Percentiles rank a stretch among this genome's conserved stretches.
Conservation (phyloP, 2,888 invertebrate genomes). For the Hirtodrosophila histrioides region DNA sequence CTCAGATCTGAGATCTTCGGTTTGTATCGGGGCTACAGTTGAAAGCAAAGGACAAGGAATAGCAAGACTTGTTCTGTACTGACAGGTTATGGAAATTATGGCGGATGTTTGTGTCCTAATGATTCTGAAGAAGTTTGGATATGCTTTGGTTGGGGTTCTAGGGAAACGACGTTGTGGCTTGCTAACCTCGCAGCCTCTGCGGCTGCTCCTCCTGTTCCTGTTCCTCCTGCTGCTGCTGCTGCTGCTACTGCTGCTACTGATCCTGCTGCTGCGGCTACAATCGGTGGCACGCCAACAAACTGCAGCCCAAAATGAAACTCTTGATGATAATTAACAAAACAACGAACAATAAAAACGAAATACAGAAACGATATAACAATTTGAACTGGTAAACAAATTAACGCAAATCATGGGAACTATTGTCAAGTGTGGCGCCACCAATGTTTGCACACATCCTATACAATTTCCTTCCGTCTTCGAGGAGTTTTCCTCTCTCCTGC, state of each 20-base stretch:
- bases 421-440: conserved; percentile 25
- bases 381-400: conserved; percentile 40
- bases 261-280: too few species aligned
- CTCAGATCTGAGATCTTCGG: background rate
- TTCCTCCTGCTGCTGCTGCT: background rate
- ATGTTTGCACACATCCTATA: conserved; percentile 1
- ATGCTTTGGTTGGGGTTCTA: conserved; percentile 47
- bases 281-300: conserved; percentile 1
- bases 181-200: conserved; percentile 1
- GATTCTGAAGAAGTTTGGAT: conserved; percentile 68
- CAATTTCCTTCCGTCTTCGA: background rate
- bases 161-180: conserved; percentile 47
- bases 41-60: conserved; percentile 17
- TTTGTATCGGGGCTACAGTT: conserved; percentile 25
- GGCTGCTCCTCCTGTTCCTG: conserved; percentile 1
- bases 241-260: too few species aligned
- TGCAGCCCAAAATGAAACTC: conserved; percentile 39
- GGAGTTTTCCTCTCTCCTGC: background rate
- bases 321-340: conserved; percentile 22
- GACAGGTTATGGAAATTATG: background rate
- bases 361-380: conserved; percentile 45
- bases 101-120: conserved; percentile 4
- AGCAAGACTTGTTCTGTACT: conserved; percentile 17
- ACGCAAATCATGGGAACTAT: conserved; percentile 27
- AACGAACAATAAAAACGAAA: conserved; percentile 29